phyloP scores from a whole-genome alignment of 2,888 invertebrate species.

The Tetheella fluctuosa region DNA sequence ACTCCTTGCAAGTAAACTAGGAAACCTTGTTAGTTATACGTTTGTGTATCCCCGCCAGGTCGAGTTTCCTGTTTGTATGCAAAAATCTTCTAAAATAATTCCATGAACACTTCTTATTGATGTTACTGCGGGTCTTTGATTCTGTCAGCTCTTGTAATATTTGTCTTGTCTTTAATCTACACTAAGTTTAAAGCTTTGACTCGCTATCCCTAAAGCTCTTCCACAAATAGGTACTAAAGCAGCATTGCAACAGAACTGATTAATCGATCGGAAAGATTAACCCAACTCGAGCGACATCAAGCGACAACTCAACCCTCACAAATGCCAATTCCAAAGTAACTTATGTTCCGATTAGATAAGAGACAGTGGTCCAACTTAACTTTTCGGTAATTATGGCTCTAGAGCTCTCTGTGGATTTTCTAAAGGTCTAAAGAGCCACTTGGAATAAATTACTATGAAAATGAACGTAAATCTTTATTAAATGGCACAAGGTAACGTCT shows the following conservation, averaged over 20 bases:
- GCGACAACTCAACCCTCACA: neutral
- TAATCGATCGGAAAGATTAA: too few species aligned
- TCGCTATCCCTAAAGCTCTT: neutral
- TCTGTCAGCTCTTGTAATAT: neutral
- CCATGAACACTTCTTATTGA: neutral
- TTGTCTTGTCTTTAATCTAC: neutral
- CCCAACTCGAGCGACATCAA: neutral
- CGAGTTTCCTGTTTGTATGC: constrained; percentile 7
- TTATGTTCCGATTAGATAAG: neutral
- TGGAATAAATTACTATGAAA: neutral
- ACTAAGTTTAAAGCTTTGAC: neutral
- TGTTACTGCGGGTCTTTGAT: neutral
- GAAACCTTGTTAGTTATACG: constrained; percentile 24
- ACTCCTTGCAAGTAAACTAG: constrained; percentile 18
- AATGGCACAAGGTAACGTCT: neutral
- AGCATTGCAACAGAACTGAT: neutral
- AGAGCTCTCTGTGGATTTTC: too few species aligned
- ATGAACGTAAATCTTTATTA: neutral
- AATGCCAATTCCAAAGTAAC: neutral
- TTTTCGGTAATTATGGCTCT: neutral
- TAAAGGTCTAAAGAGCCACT: neutral
- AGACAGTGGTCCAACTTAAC: neutral
- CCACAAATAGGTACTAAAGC: neutral
- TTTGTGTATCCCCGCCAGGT: neutral
- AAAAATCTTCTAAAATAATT: neutral